Base-by-base conservation (phyloP, 1,140 invertebrate genomes). In the Temnothorax longispinosus region DNA sequence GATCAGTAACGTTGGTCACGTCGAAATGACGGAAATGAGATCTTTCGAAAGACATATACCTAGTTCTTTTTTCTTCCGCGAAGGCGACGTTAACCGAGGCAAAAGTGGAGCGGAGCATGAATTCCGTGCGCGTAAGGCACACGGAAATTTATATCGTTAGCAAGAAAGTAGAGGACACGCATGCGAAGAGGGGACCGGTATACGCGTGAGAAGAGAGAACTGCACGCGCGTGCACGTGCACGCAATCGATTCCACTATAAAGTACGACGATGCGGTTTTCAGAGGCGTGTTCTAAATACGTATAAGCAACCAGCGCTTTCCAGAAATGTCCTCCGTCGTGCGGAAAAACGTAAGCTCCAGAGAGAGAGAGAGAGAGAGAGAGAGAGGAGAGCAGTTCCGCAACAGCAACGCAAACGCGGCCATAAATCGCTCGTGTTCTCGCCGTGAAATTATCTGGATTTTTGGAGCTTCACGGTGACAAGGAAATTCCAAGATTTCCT, bases 341-440 rank as follows among this genome's bases (percentile, higher is more conserved):
- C 60, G 44, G 8, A 41, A 72, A 69, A 86, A 78, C 60, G 13
- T 72, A 67, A 50, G 18, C 69, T 52, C 27, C 10, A 18, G 54
- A 52, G 35, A 50, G 41, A 60, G 50, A 18, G 54, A 52, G 35
- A 50, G 41, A 60, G 50, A 52, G 4, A 18, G 3, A 52, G 15
- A 88, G 69, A 47, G 44, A 47, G 10, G 11, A 52, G 50, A 88
- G 69, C 75, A 76, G 60, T 82, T 78, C 52, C 62, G 71, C 65
- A 86, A 82, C 35, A 85, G 56, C 50, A 47, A 67, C 60, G 76
- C 56, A 69, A 90, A 65, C 60, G 67, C 54, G 56, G 7, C 38
- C 81, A 82, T 90, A 90, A 90, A 90, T 90, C 89, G 80, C 87
- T 85, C 88, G 78, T 84, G 86, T 77, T 76, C 75, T 72, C 86